Evolutionary conservation across 2,888 invertebrate species (phyloP).

Genomic region (Lepidocyrtoides sp.): DNA sequence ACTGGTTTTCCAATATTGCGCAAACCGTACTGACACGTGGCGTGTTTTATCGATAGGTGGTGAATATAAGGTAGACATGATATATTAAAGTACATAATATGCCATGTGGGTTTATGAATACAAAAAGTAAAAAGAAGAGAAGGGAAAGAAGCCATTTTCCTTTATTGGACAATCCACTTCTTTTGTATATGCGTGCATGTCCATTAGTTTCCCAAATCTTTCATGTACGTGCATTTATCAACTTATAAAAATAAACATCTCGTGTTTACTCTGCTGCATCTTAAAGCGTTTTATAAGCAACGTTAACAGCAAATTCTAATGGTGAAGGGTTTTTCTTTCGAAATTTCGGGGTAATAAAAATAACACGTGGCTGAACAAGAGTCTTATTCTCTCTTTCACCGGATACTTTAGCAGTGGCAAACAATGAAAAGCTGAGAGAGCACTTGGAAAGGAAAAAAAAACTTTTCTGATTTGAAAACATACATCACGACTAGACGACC

Average conservation of each 20-base stretch:
- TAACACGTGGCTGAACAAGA: background rate
- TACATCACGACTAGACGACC: background rate
- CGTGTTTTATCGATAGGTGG: background rate
- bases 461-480: constrained; percentile 23
- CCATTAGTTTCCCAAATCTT: background rate
- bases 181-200: background rate
- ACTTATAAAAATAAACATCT: constrained; percentile 6
- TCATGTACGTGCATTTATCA: background rate
- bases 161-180: background rate
- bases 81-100: no score
- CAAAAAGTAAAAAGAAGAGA: background rate
- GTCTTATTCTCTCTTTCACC: background rate
- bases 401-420: background rate
- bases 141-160: background rate
- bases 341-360: background rate
- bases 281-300: background rate
- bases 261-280: background rate
- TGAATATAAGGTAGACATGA: no score
- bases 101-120: no score
- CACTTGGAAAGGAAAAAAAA: background rate
- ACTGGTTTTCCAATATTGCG: constrained; percentile 33
- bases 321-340: background rate
- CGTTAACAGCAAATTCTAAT: background rate
- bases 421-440: constrained; percentile 10
- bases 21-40: constrained; percentile 58